Base-by-base conservation (phyloP, 1,140 invertebrate genomes). In the Tetramorium alpestre region DNA sequence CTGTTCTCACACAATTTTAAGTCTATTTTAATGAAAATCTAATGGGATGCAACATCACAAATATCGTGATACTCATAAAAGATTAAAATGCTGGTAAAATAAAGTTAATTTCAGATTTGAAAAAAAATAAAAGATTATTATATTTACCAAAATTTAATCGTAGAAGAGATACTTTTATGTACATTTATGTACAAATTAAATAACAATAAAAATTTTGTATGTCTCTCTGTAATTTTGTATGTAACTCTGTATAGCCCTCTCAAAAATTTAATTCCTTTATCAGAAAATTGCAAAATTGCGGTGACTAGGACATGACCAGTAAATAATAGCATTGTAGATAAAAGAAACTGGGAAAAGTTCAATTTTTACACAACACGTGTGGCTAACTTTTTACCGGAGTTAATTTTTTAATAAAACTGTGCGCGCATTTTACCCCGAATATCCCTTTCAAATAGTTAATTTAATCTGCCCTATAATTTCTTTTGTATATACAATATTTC, bases 361-460 rank as follows among this genome's bases (percentile, higher is more conserved):
- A 33, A 60, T 54, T 78, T 69, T 58, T 80, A 54, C 47, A 67
- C 33, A 28, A 38, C 49, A 72, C 78, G 47, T 70, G 47, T 58
- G 47, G 6, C 22, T 56, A 87, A 87, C 70, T 87, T 87, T 85
- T 85, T 85, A 85, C 76, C 41, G 49, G 41, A 87, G 58, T 87
- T 87, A 87, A 87, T 87, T 87, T 84, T 85, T 87, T 87, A 87
- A 87, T 85, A 84, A 87, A 87, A 62, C 28, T 25, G 49, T 38
- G 25, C 47, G 73, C 58, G 47, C 73, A 58, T 47, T 44, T 82
- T 73, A 67, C 18, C 78, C 67, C 25, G 78, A 82, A 33, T 54
- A n/a, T 33, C 28, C 28, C 11, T 84, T 85, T 75, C 69, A 85
- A 87, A 49, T 78, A 85, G n/a, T 87, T 87, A 85, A 84, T 85